A percentile compares a stretch with the other conserved stretches of the same genome.
Conservation (phyloP, 2,888 invertebrate genomes). For the Platycnemis pennipes region DNA sequence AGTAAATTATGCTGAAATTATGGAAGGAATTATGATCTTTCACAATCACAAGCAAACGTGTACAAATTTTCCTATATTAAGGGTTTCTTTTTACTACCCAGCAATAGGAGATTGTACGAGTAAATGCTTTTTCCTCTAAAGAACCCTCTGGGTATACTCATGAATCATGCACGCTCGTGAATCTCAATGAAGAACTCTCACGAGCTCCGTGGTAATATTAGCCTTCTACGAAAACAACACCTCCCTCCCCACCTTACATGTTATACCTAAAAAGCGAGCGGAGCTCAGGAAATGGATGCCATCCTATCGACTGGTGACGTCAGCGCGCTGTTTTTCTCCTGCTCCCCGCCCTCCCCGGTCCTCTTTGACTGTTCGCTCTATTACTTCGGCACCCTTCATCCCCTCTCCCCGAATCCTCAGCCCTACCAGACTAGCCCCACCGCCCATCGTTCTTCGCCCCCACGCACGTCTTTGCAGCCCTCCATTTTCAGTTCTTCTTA, state of each 20-base stretch:
- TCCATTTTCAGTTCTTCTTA: neutral
- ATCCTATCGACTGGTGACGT: slow-evolving; percentile 23
- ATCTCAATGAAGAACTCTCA: neutral
- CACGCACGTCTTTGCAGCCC: neutral
- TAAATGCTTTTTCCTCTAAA: neutral
- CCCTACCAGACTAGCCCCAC: neutral
- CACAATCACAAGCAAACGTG: no score
- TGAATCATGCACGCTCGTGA: neutral
- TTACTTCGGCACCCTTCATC: neutral
- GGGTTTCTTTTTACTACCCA: no score
- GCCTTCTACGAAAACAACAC: slow-evolving; percentile 32
- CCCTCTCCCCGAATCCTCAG: neutral
- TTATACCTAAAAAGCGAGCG: slow-evolving; percentile 17
- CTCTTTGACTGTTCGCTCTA: neutral
- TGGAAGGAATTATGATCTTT: no score
- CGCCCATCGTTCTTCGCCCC: neutral
- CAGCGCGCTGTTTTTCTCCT: neutral
- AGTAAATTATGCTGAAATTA: no score
- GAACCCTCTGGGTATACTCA: neutral
- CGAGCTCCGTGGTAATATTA: neutral
- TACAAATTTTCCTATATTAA: no score
- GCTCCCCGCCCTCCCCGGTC: neutral
- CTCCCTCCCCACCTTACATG: neutral
- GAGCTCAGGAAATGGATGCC: neutral
- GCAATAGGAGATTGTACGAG: neutral